Percentiles rank a stretch among this genome's conserved stretches.
These are phyloP conservation scores for Neogale vison DNA, from an alignment of 2,113 vertebrate genomes.

Conservation along the genomic window DNA sequence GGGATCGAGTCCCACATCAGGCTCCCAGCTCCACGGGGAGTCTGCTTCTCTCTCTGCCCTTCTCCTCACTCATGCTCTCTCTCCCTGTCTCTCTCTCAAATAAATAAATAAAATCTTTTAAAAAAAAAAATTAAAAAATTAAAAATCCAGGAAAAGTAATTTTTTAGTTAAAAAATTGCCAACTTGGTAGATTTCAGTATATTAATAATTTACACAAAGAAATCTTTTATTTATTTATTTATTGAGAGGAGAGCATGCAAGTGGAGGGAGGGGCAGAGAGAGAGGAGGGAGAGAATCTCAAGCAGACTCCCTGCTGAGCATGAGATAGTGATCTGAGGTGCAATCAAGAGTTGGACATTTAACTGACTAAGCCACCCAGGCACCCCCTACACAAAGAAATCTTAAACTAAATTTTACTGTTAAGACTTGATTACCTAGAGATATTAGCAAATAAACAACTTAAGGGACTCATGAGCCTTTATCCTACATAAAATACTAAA, in stretches of 20 bases:
- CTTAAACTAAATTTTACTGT: constrained; percentile 3
- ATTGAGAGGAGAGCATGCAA: not conserved
- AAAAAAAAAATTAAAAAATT: not conserved
- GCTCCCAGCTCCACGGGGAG: no score
- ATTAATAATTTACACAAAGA: not conserved
- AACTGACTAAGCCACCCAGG: not conserved
- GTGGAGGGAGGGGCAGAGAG: not conserved
- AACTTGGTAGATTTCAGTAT: constrained; percentile 11
- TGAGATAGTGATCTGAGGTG: not conserved
- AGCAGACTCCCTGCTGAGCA: not conserved
- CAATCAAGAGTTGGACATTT: not conserved
- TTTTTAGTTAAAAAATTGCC: not conserved
- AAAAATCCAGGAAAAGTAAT: not conserved
- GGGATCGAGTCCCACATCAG: no score
- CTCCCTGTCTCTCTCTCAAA: no score
- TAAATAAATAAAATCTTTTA: no score
- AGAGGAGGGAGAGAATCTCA: not conserved
- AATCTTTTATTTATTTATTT: not conserved
- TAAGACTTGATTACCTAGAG: not conserved
- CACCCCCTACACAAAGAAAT: not conserved
- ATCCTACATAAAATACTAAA: not conserved
- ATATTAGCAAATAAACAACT: constrained; percentile 19
- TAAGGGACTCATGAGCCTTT: not conserved
- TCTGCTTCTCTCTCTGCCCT: no score
- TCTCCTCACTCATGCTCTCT: no score